Percentiles rank a stretch among this genome's conserved stretches.
phyloP scores from a whole-genome alignment of 2,113 vertebrate species.

The Cnemophilus loriae region DNA sequence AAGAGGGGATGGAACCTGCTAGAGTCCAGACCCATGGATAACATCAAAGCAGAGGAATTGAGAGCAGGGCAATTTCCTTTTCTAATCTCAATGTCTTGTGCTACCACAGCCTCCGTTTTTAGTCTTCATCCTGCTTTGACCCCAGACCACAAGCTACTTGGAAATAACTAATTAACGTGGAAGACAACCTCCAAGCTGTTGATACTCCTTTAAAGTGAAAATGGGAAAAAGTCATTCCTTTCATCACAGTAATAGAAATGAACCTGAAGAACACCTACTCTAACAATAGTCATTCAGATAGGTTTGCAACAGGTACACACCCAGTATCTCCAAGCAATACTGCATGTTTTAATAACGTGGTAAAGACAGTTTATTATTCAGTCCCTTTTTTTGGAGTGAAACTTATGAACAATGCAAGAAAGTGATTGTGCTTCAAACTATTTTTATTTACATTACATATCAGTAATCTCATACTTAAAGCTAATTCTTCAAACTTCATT shows the following conservation, averaged over 20 bases:
- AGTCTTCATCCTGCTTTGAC: neutral
- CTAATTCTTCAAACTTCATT: conserved; percentile 22
- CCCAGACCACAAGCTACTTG: neutral
- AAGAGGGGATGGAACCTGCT: neutral
- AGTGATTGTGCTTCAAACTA: conserved; percentile 61
- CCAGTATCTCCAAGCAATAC: neutral
- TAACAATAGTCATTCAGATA: neutral
- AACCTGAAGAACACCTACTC: neutral
- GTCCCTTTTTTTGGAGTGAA: neutral
- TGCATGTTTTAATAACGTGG: neutral
- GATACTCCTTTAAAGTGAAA: neutral
- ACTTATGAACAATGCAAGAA: conserved; percentile 48
- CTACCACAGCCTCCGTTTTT: neutral
- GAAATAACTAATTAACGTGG: neutral
- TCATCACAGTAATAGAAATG: neutral
- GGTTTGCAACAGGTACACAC: neutral
- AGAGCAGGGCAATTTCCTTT: neutral
- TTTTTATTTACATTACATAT: conserved; percentile 46
- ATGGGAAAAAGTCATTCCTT: neutral
- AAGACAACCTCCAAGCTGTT: neutral
- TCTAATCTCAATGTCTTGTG: neutral
- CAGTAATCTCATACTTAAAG: conserved; percentile 27
- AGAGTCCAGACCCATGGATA: neutral
- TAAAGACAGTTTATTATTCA: neutral
- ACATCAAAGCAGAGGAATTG: neutral